Evolutionary conservation across 2,888 invertebrate species (phyloP).

Genomic region (Drosophila mettleri): DNA sequence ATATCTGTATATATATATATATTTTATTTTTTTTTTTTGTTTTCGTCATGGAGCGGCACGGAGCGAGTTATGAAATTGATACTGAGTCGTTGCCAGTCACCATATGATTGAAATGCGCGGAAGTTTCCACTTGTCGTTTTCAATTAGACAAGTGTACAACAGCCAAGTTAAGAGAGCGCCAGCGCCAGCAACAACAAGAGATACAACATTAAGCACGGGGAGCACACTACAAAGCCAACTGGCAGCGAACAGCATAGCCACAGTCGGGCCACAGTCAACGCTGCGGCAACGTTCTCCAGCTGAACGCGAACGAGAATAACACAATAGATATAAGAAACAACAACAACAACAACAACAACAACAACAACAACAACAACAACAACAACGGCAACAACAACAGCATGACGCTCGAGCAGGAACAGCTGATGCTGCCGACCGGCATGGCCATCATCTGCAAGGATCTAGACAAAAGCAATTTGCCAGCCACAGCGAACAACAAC

Average conservation of each 20-base stretch:
- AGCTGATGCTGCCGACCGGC: slow-evolving; percentile 31
- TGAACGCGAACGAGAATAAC: neutral
- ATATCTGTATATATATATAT: neutral
- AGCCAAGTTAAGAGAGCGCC: slow-evolving; percentile 12
- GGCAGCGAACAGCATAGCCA: slow-evolving; percentile 24
- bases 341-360: neutral
- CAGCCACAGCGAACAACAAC: slow-evolving; percentile 7
- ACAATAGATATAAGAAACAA: slow-evolving; percentile 1
- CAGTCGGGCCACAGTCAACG: slow-evolving; percentile 45
- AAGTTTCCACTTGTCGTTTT: slow-evolving; percentile 72
- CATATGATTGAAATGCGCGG: slow-evolving; percentile 67
- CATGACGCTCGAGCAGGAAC: slow-evolving; percentile 44
- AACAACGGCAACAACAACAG: neutral
- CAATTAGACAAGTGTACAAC: slow-evolving; percentile 62
- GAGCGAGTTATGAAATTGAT: slow-evolving; percentile 69
- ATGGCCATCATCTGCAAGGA: slow-evolving; percentile 42
- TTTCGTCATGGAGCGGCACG: slow-evolving; percentile 25
- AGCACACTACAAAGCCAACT: slow-evolving; percentile 41
- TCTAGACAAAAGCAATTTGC: slow-evolving; percentile 27
- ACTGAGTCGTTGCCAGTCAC: slow-evolving; percentile 37
- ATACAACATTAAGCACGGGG: slow-evolving; percentile 1
- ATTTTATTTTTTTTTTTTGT: slow-evolving; percentile 1
- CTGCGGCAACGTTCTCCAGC: slow-evolving; percentile 31
- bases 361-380: neutral
- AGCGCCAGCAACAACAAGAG: slow-evolving; percentile 5